A percentile compares a stretch with the other conserved stretches of the same genome.
phyloP scores from a whole-genome alignment of 2,113 vertebrate species.

The Pseudonaja textilis region DNA sequence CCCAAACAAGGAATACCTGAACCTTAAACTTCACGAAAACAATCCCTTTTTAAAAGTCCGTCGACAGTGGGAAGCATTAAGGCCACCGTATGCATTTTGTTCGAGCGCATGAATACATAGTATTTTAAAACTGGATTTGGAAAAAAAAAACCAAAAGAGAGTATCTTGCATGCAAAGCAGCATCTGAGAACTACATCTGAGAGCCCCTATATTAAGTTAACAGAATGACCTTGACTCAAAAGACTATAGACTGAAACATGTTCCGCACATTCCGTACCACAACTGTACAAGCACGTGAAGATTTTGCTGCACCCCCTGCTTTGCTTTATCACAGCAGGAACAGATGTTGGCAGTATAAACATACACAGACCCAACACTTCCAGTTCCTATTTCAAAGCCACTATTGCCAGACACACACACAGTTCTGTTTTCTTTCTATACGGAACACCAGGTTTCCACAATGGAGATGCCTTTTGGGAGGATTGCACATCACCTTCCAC shows the following conservation, averaged over 20 bases:
- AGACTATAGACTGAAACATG: not conserved
- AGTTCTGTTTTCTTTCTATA: not conserved
- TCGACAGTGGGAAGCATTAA: not conserved
- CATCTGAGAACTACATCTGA: not conserved
- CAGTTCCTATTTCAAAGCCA: not conserved
- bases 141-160: not conserved
- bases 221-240: not conserved
- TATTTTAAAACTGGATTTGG: slow-evolving; percentile 25
- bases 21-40: not conserved
- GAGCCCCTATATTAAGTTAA: not conserved
- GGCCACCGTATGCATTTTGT: not conserved
- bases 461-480: not conserved
- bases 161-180: not conserved
- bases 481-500: not conserved
- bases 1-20: not conserved
- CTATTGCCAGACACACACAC: not conserved
- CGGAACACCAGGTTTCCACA: not conserved
- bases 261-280: not conserved
- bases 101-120: not conserved
- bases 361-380: not conserved
- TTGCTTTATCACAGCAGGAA: not conserved
- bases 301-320: not conserved
- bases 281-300: not conserved
- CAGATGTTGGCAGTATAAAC: not conserved
- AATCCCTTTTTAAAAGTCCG: not conserved